Evolutionary conservation across 2,797 vertebrate species (phyloP).

Genomic region (Cyprinella venusta): DNA sequence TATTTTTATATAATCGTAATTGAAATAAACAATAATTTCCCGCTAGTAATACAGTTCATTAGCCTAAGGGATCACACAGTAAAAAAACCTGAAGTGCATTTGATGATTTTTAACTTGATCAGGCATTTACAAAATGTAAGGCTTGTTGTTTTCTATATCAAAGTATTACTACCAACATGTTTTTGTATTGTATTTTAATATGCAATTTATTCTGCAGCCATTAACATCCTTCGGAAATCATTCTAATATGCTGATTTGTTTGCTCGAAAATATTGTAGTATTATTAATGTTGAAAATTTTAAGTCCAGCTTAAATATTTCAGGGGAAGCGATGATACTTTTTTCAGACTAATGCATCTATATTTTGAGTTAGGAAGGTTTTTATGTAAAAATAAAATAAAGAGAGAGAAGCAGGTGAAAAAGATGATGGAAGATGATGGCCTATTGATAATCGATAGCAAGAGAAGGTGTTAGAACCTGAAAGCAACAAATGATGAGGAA

Average conservation of each 20-base stretch:
- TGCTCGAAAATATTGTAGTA: neutral
- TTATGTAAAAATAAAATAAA: neutral
- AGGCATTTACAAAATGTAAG: neutral
- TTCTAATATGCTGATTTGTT: neutral
- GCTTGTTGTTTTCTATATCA: neutral
- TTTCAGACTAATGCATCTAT: neutral
- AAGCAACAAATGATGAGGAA: neutral
- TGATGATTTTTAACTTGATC: neutral
- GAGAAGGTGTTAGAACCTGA: conserved; percentile 18
- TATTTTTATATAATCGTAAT: neutral
- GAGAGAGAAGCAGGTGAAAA: neutral
- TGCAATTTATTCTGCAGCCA: neutral
- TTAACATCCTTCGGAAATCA: conserved; percentile 2
- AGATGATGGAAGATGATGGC: conserved; percentile 2
- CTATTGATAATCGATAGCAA: conserved; percentile 17
- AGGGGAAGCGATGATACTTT: neutral
- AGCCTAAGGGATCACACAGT: neutral
- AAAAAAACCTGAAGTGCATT: neutral
- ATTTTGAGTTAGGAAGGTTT: neutral
- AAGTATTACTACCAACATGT: neutral
- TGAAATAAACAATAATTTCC: neutral
- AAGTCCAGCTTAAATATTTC: neutral
- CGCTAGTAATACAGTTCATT: neutral
- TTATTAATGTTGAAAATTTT: neutral
- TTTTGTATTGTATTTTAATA: neutral